Evolutionary conservation across 2,888 invertebrate species (phyloP).

Genomic region (Buathra laborator): DNA sequence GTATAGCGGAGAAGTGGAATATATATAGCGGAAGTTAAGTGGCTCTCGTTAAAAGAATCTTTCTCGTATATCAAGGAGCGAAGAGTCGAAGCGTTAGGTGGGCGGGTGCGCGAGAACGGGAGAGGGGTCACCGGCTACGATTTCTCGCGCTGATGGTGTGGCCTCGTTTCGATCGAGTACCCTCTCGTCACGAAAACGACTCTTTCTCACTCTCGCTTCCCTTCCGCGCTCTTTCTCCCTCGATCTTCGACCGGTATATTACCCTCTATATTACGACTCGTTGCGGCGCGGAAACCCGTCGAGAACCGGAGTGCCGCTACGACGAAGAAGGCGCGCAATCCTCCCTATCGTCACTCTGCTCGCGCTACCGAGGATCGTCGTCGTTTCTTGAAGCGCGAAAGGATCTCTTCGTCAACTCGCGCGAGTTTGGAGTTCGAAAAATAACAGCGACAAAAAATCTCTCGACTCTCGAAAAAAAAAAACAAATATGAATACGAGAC

Average conservation of each 20-base stretch:
- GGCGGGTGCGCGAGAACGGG: not conserved
- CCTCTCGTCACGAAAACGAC: constrained; percentile 65
- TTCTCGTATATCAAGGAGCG: constrained; percentile 54
- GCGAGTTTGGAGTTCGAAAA: not conserved
- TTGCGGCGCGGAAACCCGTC: not conserved
- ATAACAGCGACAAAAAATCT: not conserved
- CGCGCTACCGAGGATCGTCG: constrained; percentile 11
- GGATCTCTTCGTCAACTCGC: constrained; percentile 16
- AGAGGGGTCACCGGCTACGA: constrained; percentile 15
- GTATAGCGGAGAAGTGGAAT: not conserved
- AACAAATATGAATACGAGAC: too few species aligned
- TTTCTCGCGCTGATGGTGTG: constrained; percentile 60
- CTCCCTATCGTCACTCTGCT: constrained; percentile 60
- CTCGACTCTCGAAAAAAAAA: not conserved
- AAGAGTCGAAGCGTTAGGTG: constrained; percentile 50
- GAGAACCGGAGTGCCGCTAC: not conserved
- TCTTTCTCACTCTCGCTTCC: constrained; percentile 55
- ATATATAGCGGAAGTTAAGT: constrained; percentile 35
- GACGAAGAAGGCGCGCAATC: constrained; percentile 18
- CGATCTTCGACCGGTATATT: not conserved
- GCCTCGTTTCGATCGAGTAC: constrained; percentile 68
- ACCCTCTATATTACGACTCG: not conserved
- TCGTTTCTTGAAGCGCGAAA: constrained; percentile 19
- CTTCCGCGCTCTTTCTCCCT: constrained; percentile 59
- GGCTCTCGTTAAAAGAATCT: constrained; percentile 59